Percentiles rank a stretch among this genome's conserved stretches.
Conservation (phyloP, 2,888 invertebrate genomes). For the Hydrotaea cyrtoneurina region DNA sequence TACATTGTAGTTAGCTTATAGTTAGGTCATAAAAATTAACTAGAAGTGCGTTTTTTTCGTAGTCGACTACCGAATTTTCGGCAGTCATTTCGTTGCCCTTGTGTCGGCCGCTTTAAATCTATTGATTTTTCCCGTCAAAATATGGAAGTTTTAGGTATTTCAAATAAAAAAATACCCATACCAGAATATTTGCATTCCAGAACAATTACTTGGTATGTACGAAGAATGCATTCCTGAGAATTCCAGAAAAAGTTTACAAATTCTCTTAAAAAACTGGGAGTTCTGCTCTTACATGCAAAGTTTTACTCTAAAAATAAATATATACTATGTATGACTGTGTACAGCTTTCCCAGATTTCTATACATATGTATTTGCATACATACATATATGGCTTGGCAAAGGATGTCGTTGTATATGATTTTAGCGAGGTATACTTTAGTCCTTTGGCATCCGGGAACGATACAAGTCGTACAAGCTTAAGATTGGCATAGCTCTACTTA, state of each 20-base stretch:
- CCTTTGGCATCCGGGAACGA: not conserved
- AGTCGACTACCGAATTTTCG: no score
- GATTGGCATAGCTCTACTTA: not conserved
- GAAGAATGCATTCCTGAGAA: not conserved
- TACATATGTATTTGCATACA: not conserved
- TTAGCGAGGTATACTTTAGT: not conserved
- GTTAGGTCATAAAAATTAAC: no score
- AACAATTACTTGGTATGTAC: no score
- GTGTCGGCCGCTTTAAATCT: no score
- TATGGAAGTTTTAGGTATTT: no score
- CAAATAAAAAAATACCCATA: no score
- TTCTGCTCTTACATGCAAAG: not conserved
- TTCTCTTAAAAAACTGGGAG: not conserved
- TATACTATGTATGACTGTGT: not conserved
- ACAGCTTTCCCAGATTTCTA: not conserved
- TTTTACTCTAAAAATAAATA: not conserved
- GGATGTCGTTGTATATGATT: no score
- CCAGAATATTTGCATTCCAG: no score
- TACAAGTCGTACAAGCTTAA: slow-evolving; percentile 3
- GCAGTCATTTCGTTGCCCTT: no score
- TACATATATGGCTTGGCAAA: not conserved
- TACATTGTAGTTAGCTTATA: no score
- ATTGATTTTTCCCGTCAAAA: no score
- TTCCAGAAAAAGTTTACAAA: not conserved
- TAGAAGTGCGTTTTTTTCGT: no score